A percentile compares a stretch with the other conserved stretches of the same genome.
phyloP scores from a whole-genome alignment of 2,113 vertebrate species.

The Emydura subglobosa region DNA sequence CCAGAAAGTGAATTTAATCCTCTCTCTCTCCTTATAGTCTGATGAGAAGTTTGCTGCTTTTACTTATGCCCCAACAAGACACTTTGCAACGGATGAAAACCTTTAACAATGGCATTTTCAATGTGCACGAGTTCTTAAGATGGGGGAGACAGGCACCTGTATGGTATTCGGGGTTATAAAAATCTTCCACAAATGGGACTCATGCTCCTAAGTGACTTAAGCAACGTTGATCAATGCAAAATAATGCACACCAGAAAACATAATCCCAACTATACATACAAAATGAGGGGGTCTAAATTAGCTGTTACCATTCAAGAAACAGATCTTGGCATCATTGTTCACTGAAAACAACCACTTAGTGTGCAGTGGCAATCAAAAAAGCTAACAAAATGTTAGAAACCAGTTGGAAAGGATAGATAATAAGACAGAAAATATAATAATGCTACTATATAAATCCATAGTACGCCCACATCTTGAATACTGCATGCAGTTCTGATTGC shows the following conservation, averaged over 20 bases:
- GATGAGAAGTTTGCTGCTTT: background rate
- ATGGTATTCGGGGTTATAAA: background rate
- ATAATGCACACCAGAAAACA: background rate
- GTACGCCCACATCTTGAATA: too few species aligned
- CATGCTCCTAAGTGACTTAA: rapidly evolving
- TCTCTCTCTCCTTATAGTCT: conserved; percentile 11
- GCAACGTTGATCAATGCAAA: background rate
- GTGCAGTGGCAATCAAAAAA: background rate
- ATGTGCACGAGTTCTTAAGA: background rate
- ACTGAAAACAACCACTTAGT: background rate
- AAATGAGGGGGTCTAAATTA: background rate
- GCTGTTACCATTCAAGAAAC: background rate
- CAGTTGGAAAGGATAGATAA: too few species aligned
- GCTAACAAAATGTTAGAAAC: background rate
- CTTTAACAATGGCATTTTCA: background rate
- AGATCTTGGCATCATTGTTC: background rate
- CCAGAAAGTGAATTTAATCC: conserved; percentile 29
- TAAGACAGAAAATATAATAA: too few species aligned
- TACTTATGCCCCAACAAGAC: conserved; percentile 36
- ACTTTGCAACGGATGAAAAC: conserved; percentile 22
- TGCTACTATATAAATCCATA: too few species aligned
- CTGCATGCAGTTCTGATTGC: too few species aligned
- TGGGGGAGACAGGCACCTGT: rapidly evolving
- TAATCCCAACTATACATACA: too few species aligned
- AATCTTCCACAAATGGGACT: background rate